Percentiles rank a stretch among this genome's conserved stretches.
These are phyloP conservation scores for Polyommatus icarus DNA, from an alignment of 2,888 invertebrate species.

Conservation along the genomic window DNA sequence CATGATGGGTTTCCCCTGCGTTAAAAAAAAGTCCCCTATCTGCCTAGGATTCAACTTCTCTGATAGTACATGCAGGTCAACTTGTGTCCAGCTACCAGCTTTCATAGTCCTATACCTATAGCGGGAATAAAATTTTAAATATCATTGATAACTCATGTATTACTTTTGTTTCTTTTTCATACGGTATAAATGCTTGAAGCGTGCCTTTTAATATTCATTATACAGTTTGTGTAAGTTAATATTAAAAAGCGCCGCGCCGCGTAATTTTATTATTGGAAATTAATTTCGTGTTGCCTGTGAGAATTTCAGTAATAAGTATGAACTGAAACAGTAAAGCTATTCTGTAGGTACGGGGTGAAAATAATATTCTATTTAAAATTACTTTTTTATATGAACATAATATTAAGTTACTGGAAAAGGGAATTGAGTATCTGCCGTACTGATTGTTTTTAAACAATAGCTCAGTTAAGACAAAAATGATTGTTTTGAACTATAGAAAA, in stretches of 20 bases:
- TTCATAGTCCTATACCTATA: too few species aligned
- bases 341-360: neutral
- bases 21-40: too few species aligned
- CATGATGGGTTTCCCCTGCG: too few species aligned
- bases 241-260: constrained; percentile 15
- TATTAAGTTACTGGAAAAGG: neutral
- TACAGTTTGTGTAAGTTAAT: constrained; percentile 16
- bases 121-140: neutral
- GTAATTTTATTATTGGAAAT: constrained; percentile 15
- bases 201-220: neutral
- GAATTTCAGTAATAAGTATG: constrained; percentile 5
- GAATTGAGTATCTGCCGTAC: neutral
- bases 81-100: too few species aligned
- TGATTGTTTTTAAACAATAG: neutral
- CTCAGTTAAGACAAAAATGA: neutral
- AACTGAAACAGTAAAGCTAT: neutral
- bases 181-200: neutral
- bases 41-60: too few species aligned
- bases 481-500: neutral
- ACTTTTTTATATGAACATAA: neutral
- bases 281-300: neutral
- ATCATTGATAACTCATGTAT: neutral
- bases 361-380: neutral
- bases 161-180: neutral
- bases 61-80: too few species aligned